Evolutionary conservation across 2,888 invertebrate species (phyloP).

Genomic region (Chrysolina oricalcia): DNA sequence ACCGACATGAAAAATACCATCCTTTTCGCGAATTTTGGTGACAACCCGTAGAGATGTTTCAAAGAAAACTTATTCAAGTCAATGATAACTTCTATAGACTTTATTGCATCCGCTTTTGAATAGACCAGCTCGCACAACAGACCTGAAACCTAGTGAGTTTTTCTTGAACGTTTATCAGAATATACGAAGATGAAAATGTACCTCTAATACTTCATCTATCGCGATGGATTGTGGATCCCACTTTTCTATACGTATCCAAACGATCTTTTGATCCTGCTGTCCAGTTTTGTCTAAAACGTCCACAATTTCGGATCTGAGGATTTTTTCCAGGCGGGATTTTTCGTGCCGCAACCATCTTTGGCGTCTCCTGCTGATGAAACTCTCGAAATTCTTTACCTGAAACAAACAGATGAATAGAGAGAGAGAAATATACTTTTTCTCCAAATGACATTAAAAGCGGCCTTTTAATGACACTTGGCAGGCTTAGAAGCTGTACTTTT

Average conservation of each 20-base stretch:
- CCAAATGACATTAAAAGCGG: no score
- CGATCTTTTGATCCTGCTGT: conserved; percentile 43
- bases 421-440: no score
- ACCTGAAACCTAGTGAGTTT: conserved; percentile 48
- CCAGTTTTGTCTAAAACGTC: conserved; percentile 48
- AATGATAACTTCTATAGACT: conserved; percentile 47
- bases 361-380: conserved; percentile 46
- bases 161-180: neutral
- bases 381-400: conserved; percentile 48
- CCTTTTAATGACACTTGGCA: no score
- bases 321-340: conserved; percentile 35
- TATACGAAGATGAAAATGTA: conserved; percentile 14
- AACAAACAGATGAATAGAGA: neutral
- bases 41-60: conserved; percentile 51
- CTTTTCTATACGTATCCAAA: conserved; percentile 51
- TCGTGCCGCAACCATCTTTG: conserved; percentile 46
- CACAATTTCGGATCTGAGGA: conserved; percentile 46
- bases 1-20: conserved; percentile 54
- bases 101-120: conserved; percentile 38
- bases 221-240: conserved; percentile 49
- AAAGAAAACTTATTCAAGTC: conserved; percentile 50
- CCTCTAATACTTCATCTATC: conserved; percentile 53
- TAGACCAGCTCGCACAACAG: conserved; percentile 50
- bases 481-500: no score
- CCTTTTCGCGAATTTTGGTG: conserved; percentile 52